Base-by-base conservation (phyloP, 2,113 vertebrate genomes). In the Catharus bicknelli region DNA sequence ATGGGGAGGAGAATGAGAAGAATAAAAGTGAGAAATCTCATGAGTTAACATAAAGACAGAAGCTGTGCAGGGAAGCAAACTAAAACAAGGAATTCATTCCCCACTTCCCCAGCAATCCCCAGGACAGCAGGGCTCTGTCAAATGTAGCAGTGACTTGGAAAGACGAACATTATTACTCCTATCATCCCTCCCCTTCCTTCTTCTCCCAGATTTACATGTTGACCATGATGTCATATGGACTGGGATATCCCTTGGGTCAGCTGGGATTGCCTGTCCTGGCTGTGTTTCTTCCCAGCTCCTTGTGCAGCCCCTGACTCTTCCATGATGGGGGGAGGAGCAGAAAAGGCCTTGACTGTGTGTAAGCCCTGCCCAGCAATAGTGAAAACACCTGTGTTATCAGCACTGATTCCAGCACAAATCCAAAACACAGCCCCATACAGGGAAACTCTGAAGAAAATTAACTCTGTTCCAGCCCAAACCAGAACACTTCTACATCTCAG, bases 71-170 rank as follows among this genome's bases (percentile, higher is more conserved):
- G 25, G 54, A 40, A 54, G n/a, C 29, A 54, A 47, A 61, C 40
- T 47, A 48, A 17, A 36, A 5, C 54, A 34, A 48, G 54, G 86
- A 21, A 15, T 61, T 75, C 1, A 34, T 74, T 45, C 38, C 19
- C 11, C 27, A 11, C 27, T 61, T 40, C 16, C 29, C 34, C n/a
- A 34, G 45, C 16, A 66, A 30, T 53, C 45, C 19, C 29, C 20
- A 22, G 69, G 54, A 26, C 25, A 22, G n/a, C 23, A 54, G 47
- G 25, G 5, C n/a, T 67, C 62, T 0, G 0, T 45, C 13, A 53
- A 21, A 38, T 34, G 13, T 21, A 8, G 2, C 54, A 34, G 38
- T 14, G 38, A 47, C 47, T 47, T 67, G 61, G 29, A n/a, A n/a
- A n/a, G n/a, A n/a, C n/a, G n/a, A 47, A n/a, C 1, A 0, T 17